Conservation (phyloP, 2,797 vertebrate species). For the Onychomys arenicola region DNA sequence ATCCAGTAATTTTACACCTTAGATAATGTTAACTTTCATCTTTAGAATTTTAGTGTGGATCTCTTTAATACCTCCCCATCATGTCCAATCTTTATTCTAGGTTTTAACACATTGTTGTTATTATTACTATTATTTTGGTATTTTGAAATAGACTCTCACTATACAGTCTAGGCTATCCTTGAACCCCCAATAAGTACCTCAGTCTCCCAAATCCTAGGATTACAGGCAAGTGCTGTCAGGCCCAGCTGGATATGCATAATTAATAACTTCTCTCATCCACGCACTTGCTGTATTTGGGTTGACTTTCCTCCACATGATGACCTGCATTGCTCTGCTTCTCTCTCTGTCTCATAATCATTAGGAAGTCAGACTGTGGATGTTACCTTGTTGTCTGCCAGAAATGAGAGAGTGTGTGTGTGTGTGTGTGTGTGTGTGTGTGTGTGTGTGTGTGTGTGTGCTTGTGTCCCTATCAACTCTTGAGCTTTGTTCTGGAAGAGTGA, state of each 20-base stretch:
- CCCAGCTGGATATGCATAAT: background rate
- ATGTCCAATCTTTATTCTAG: background rate
- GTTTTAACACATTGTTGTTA: background rate
- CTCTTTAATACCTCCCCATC: background rate
- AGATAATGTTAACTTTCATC: background rate
- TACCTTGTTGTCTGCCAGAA: background rate
- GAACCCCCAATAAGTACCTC: background rate
- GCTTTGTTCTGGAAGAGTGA: background rate
- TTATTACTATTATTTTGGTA: background rate
- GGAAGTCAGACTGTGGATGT: background rate
- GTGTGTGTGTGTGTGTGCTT: background rate
- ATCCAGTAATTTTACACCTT: background rate
- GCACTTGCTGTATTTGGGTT: background rate
- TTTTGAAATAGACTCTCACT: background rate
- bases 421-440: background rate
- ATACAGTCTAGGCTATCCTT: background rate
- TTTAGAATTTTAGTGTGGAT: background rate
- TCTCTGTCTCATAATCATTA: constrained; percentile 15
- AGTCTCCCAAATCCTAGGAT: background rate
- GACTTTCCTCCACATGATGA: background rate
- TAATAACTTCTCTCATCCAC: background rate
- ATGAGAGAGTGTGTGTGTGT: background rate
- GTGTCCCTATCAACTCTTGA: background rate
- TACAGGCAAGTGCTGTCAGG: background rate
- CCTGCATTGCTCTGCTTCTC: background rate